phyloP scores from a whole-genome alignment of 2,888 invertebrate species.

The Baccha elongata region DNA sequence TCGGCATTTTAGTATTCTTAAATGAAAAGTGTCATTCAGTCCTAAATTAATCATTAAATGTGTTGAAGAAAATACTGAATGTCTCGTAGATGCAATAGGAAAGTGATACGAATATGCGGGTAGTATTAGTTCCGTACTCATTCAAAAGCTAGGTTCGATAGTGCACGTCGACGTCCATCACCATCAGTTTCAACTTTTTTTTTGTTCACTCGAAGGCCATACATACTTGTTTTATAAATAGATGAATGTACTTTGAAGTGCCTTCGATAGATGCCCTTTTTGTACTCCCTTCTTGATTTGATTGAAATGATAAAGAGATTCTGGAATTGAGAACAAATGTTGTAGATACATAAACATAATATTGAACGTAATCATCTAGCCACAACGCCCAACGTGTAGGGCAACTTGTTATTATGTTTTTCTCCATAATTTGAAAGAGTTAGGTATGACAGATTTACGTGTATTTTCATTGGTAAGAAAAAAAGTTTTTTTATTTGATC shows the following conservation, averaged over 20 bases:
- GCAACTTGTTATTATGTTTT: too few relatives aligned
- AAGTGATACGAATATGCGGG: not conserved
- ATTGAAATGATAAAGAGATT: too few relatives aligned
- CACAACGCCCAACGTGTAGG: too few relatives aligned
- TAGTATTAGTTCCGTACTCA: not conserved
- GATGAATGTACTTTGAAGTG: not conserved
- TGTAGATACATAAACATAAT: too few relatives aligned
- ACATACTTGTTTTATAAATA: not conserved
- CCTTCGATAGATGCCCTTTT: too few relatives aligned
- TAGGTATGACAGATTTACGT: too few relatives aligned
- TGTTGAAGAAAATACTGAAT: slow-evolving; percentile 20
- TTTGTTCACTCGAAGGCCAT: slow-evolving; percentile 4
- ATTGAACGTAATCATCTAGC: too few relatives aligned
- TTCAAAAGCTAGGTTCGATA: not conserved
- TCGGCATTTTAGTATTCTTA: slow-evolving; percentile 65
- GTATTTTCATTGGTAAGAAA: too few relatives aligned
- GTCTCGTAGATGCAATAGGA: slow-evolving; percentile 13
- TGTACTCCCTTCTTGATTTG: too few relatives aligned
- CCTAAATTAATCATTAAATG: not conserved
- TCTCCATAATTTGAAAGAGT: too few relatives aligned
- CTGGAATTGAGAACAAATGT: too few relatives aligned
- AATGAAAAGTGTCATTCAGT: slow-evolving; percentile 59
- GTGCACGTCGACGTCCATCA: not conserved
- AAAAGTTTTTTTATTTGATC: too few relatives aligned
- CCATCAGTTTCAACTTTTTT: not conserved